Conservation (phyloP, 2,797 vertebrate genomes). For the Pogoniulus pusillus region DNA sequence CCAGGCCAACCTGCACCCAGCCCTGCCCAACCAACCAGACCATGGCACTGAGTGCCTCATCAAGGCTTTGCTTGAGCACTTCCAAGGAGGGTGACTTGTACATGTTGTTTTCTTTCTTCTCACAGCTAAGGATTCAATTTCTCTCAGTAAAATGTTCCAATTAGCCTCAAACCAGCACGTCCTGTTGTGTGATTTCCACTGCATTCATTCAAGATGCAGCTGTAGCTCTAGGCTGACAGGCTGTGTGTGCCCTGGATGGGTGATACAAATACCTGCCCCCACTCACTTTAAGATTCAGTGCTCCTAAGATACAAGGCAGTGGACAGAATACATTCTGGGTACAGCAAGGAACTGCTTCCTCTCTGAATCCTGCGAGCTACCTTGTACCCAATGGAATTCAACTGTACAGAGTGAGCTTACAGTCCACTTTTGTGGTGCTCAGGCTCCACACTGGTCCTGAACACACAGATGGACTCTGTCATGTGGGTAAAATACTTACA, state of each 20-base stretch:
- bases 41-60: no score
- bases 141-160: no score
- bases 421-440: neutral
- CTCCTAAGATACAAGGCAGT: neutral
- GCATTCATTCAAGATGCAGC: neutral
- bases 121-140: no score
- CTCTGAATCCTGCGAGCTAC: neutral
- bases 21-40: no score
- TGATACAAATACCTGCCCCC: neutral
- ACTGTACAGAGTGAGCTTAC: neutral
- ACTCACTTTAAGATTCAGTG: neutral
- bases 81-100: no score
- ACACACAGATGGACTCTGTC: neutral
- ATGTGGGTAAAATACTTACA: slow-evolving; percentile 75
- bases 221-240: neutral
- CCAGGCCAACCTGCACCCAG: no score
- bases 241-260: neutral
- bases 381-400: neutral
- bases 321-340: neutral
- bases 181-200: neutral
- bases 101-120: no score
- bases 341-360: neutral
- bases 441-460: neutral
- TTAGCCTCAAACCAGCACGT: no score
- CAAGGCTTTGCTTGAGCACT: no score